phyloP scores from a whole-genome alignment of 2,888 invertebrate species.

The Mesorhabditis belari region DNA sequence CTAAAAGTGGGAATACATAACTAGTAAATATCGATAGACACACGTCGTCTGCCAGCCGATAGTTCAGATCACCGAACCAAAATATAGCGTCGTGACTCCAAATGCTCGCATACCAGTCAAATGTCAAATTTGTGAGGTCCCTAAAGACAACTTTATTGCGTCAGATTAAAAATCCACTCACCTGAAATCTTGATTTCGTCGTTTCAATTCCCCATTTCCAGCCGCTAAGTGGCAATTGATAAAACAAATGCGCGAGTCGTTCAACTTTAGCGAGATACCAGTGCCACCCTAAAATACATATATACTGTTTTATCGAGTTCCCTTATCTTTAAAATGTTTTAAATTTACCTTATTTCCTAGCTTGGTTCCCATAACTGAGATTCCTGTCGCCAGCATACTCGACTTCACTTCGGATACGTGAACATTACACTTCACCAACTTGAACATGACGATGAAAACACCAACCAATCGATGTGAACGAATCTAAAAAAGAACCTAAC shows the following conservation, averaged over 20 bases:
- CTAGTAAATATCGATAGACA: too few species aligned
- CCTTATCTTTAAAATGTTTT: conserved; percentile 6
- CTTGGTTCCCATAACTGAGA: conserved; percentile 30
- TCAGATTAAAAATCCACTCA: background rate
- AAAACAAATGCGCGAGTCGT: conserved; percentile 82
- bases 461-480: conserved; percentile 83
- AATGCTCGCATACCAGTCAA: conserved; percentile 44
- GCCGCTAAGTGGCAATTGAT: conserved; percentile 96
- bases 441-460: conserved; percentile 85
- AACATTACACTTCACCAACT: conserved; percentile 56
- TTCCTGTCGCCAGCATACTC: conserved; percentile 28
- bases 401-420: conserved; percentile 9
- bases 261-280: conserved; percentile 81
- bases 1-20: conserved; percentile 1
- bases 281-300: conserved; percentile 99
- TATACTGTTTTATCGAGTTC: background rate
- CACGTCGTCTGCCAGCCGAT: conserved; percentile 71
- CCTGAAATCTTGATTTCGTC: conserved; percentile 44
- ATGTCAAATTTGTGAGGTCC: conserved; percentile 74
- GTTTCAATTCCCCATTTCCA: conserved; percentile 82
- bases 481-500: conserved; percentile 56
- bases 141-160: conserved; percentile 61
- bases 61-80: conserved; percentile 96
- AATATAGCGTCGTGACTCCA: conserved; percentile 68
- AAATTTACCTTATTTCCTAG: conserved; percentile 58